Conservation (phyloP, 2,113 vertebrate genomes). For the Hippocampus abdominalis region DNA sequence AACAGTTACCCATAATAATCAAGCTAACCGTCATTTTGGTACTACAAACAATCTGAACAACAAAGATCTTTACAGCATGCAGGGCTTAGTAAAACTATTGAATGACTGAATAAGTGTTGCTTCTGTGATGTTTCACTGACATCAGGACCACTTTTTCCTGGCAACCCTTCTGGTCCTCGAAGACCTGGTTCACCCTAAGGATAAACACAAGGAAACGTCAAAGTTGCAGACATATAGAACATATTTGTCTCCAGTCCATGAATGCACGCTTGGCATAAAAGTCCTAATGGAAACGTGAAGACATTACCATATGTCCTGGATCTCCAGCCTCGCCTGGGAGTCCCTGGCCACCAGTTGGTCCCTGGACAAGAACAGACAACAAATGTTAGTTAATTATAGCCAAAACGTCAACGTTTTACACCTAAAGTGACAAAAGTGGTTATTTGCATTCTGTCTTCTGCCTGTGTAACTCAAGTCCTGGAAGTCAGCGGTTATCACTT, state of each 20-base stretch:
- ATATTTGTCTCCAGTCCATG: background rate
- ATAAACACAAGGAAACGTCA: slow-evolving; percentile 3
- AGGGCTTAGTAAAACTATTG: background rate
- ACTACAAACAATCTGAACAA: background rate
- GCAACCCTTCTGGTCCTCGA: slow-evolving; percentile 87
- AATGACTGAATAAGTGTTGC: background rate
- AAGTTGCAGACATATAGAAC: background rate
- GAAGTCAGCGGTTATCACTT: background rate
- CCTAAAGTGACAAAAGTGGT: background rate
- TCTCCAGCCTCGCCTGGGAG: slow-evolving; percentile 88
- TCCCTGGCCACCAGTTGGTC: slow-evolving; percentile 81
- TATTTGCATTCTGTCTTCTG: background rate
- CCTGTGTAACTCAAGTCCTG: background rate
- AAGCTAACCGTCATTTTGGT: background rate
- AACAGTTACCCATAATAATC: background rate
- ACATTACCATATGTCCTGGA: slow-evolving; percentile 82
- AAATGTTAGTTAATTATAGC: background rate
- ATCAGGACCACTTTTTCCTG: slow-evolving; percentile 89
- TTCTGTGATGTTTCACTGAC: slow-evolving; percentile 68
- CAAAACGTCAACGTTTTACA: background rate
- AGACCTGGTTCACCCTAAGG: slow-evolving; percentile 82
- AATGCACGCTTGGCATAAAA: background rate
- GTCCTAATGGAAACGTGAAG: background rate
- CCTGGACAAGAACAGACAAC: slow-evolving; percentile 63
- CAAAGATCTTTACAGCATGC: background rate